Evolutionary conservation across 2,888 invertebrate species (phyloP).

Genomic region (Heteropelma amictum): DNA sequence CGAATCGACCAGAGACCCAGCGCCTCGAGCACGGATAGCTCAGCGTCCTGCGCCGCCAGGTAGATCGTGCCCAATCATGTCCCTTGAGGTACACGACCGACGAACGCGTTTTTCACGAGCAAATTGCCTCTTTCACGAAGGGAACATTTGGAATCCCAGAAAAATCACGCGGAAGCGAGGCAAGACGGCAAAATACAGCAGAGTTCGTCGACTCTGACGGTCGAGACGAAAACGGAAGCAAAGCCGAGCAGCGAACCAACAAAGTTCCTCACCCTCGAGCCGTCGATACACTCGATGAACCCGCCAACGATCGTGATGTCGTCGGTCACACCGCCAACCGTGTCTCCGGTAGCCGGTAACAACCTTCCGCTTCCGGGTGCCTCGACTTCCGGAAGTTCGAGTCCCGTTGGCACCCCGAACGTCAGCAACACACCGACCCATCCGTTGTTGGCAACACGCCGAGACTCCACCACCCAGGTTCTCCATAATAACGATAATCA

Average conservation of each 20-base stretch:
- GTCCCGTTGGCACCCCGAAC: slow-evolving; percentile 75
- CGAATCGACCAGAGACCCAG: slow-evolving; percentile 85
- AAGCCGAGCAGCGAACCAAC: slow-evolving; percentile 42
- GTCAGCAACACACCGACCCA: slow-evolving; percentile 79
- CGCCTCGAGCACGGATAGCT: slow-evolving; percentile 83
- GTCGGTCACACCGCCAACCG: slow-evolving; percentile 90
- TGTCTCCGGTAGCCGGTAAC: slow-evolving; percentile 84
- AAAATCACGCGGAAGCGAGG: slow-evolving; percentile 63
- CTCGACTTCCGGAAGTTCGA: slow-evolving; percentile 79
- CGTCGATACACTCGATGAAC: slow-evolving; percentile 71
- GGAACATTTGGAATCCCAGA: slow-evolving; percentile 72
- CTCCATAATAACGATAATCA: background rate
- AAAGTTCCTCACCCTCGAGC: slow-evolving; percentile 64
- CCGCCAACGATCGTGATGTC: slow-evolving; percentile 91
- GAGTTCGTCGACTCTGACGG: slow-evolving; percentile 67
- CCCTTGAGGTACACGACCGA: background rate
- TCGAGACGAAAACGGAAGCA: slow-evolving; percentile 54
- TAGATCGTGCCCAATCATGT: slow-evolving; percentile 45
- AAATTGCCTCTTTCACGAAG: slow-evolving; percentile 58
- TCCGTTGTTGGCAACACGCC: slow-evolving; percentile 80
- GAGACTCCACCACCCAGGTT: slow-evolving; percentile 93
- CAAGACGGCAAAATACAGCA: slow-evolving; percentile 38
- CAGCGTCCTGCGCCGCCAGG: slow-evolving; percentile 73
- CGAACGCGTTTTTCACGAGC: too few relatives aligned
- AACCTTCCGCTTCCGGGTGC: slow-evolving; percentile 78